phyloP scores from a whole-genome alignment of 2,888 invertebrate species.

The Pachycephus smyrnensis region DNA sequence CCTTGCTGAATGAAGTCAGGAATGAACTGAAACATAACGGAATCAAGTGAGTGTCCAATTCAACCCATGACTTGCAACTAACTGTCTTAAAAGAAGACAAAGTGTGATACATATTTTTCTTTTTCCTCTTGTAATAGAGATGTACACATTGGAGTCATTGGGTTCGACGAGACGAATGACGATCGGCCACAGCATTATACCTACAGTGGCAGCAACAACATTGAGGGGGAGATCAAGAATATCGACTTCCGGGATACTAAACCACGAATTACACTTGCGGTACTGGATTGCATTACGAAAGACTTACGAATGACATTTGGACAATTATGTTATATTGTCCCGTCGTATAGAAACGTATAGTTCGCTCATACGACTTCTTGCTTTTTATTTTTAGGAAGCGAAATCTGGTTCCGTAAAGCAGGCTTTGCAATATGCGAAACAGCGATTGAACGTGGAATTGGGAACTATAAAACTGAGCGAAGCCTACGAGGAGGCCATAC shows the following conservation, averaged over 20 bases:
- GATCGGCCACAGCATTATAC: conserved; percentile 71
- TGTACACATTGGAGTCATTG: conserved; percentile 72
- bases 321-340: too few relatives aligned
- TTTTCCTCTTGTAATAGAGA: conserved; percentile 65
- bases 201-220: conserved; percentile 68
- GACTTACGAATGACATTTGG: too few relatives aligned
- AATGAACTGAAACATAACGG: conserved; percentile 75
- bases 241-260: conserved; percentile 55
- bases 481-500: conserved; percentile 74
- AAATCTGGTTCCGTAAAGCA: conserved; percentile 41
- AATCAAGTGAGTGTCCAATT: conserved; percentile 69
- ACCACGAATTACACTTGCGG: conserved; percentile 48
- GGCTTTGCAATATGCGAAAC: conserved; percentile 51
- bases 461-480: conserved; percentile 65
- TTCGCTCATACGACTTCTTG: too few relatives aligned
- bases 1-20: conserved; percentile 72
- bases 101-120: conserved; percentile 61
- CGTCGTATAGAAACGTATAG: too few relatives aligned
- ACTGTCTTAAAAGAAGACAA: conserved; percentile 66
- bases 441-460: conserved; percentile 69
- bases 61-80: conserved; percentile 38
- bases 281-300: conserved; percentile 23
- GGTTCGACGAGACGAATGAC: conserved; percentile 69
- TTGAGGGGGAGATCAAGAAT: conserved; percentile 69
- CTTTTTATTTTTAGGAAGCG: conserved; percentile 45